phyloP scores from a whole-genome alignment of 1,140 invertebrate species.

The Portunus trituberculatus region DNA sequence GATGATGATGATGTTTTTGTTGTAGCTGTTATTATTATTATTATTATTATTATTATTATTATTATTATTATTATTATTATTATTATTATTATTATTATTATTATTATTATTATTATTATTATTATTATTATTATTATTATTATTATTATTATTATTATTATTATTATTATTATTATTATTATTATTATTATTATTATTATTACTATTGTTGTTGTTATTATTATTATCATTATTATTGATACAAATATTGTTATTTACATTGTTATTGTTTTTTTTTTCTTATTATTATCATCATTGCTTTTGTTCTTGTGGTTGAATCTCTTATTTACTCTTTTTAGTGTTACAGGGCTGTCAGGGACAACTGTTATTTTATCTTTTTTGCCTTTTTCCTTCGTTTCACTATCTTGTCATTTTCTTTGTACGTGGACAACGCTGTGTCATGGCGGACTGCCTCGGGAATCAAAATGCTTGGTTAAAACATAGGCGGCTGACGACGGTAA shows the following conservation, averaged over 20 bases:
- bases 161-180: background rate
- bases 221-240: too few species aligned
- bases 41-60: background rate
- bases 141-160: background rate
- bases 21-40: background rate
- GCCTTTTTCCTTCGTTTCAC: too few species aligned
- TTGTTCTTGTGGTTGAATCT: background rate
- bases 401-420: too few species aligned
- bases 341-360: too few species aligned
- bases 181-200: background rate
- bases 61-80: background rate
- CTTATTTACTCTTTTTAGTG: too few species aligned
- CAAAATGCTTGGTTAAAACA: too few species aligned
- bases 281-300: background rate
- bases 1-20: background rate
- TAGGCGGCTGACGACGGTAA: too few species aligned
- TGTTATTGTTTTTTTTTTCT: background rate
- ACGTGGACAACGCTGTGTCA: too few species aligned
- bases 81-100: background rate
- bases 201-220: background rate
- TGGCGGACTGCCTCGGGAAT: too few species aligned
- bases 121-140: background rate
- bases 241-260: too few species aligned
- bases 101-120: background rate
- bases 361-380: too few species aligned